phyloP scores from a whole-genome alignment of 2,888 invertebrate genomes.

The Gandaritis pyraliata region DNA sequence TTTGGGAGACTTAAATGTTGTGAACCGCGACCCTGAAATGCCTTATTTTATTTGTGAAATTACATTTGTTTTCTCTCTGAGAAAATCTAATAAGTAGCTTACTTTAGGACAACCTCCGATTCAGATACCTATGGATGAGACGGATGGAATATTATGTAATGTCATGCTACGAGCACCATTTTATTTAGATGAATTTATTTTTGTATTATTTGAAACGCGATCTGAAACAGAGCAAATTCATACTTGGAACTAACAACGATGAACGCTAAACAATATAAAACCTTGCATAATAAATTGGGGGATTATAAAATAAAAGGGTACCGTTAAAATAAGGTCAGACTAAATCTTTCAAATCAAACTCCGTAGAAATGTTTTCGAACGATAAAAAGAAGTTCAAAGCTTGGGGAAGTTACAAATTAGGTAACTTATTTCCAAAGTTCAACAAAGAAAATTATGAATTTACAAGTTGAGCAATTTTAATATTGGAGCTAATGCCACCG shows the following conservation, averaged over 20 bases:
- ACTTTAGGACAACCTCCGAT: too few species aligned
- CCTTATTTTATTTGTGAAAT: conserved; percentile 3
- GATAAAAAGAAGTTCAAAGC: conserved; percentile 27
- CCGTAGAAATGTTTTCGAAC: conserved; percentile 20
- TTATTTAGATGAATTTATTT: too few species aligned
- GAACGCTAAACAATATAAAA: too few species aligned
- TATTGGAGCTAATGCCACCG: conserved; percentile 8
- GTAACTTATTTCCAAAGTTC: conserved; percentile 21
- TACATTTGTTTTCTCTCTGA: conserved; percentile 3
- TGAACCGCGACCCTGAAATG: conserved; percentile 10
- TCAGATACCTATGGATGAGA: too few species aligned
- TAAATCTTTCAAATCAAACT: conserved; percentile 11
- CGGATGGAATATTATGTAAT: too few species aligned
- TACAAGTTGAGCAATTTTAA: conserved; percentile 24
- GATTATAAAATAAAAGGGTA: not conserved
- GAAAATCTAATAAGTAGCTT: too few species aligned
- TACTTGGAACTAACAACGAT: too few species aligned
- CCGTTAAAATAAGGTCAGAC: not conserved
- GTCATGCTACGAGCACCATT: too few species aligned
- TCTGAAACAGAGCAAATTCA: too few species aligned
- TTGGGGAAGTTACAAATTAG: conserved; percentile 23
- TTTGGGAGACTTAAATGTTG: conserved; percentile 19
- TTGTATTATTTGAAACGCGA: too few species aligned
- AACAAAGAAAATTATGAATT: conserved; percentile 22
- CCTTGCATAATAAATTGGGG: too few species aligned